Evolutionary conservation across 2,888 invertebrate species (phyloP).

Genomic region (Odontothrips loti): DNA sequence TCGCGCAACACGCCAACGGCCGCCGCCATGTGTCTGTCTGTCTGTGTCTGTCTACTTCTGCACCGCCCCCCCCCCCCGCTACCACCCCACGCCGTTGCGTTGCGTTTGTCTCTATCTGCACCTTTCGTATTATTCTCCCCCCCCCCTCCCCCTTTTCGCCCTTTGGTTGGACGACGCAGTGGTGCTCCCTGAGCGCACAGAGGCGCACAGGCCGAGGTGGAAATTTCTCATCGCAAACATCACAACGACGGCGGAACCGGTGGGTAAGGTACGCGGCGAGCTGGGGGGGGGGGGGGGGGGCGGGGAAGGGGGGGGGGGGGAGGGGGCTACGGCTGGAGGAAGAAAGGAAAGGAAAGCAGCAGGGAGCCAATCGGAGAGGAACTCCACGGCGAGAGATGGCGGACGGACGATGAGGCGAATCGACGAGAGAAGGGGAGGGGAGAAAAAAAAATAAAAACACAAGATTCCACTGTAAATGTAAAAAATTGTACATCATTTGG

Average conservation of each 20-base stretch:
- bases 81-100: too few species aligned
- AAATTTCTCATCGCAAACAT: conserved; percentile 25
- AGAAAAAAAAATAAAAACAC: background rate
- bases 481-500: too few species aligned
- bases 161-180: background rate
- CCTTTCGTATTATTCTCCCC: background rate
- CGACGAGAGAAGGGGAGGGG: background rate
- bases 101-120: too few species aligned
- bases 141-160: background rate
- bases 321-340: too few species aligned
- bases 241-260: background rate
- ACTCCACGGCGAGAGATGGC: background rate
- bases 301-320: background rate
- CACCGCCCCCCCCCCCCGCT: too few species aligned
- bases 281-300: background rate
- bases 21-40: background rate
- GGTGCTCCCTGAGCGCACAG: background rate
- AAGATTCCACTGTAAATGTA: too few species aligned
- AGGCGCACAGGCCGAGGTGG: background rate
- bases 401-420: background rate
- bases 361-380: background rate
- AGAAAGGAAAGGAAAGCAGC: too few species aligned
- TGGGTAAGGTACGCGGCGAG: background rate
- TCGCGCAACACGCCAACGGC: background rate
- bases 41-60: background rate